A percentile compares a stretch with the other conserved stretches of the same genome.
These are phyloP conservation scores for Autographa gamma DNA, from an alignment of 2,888 invertebrate species.

Conservation along the genomic window DNA sequence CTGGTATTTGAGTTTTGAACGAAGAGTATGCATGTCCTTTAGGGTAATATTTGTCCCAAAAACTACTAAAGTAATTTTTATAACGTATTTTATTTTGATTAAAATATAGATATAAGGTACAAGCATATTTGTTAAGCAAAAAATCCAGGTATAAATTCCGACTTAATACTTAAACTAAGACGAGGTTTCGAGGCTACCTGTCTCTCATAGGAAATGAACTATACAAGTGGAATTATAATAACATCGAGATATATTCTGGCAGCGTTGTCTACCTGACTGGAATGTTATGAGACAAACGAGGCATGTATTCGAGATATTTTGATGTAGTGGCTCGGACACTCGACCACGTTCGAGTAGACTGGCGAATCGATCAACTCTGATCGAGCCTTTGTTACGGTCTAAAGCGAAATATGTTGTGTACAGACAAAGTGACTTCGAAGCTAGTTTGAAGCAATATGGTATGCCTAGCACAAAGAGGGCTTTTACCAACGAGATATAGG, in stretches of 20 bases:
- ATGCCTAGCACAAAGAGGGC: not conserved
- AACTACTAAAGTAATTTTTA: too few species aligned
- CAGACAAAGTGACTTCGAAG: not conserved
- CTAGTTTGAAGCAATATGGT: not conserved
- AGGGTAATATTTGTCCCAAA: too few species aligned
- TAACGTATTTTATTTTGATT: too few species aligned
- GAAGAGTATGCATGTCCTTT: too few species aligned
- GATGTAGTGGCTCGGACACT: not conserved
- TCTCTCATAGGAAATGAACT: not conserved
- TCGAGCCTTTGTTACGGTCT: not conserved
- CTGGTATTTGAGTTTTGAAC: too few species aligned
- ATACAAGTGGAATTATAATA: not conserved
- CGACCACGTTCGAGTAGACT: conserved; percentile 2
- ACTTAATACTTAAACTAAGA: not conserved
- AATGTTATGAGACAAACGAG: not conserved
- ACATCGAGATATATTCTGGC: not conserved
- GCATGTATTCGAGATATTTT: not conserved
- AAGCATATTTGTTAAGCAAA: too few species aligned
- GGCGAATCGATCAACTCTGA: not conserved
- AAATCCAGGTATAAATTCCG: too few species aligned
- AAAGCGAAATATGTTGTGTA: not conserved
- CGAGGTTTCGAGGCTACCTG: not conserved
- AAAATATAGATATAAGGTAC: too few species aligned
- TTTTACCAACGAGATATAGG: not conserved
- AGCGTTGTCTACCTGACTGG: not conserved